A percentile compares a stretch with the other conserved stretches of the same genome.
Evolutionary conservation across 1,140 invertebrate genomes (phyloP).

Genomic region (Vanessa tameamea): DNA sequence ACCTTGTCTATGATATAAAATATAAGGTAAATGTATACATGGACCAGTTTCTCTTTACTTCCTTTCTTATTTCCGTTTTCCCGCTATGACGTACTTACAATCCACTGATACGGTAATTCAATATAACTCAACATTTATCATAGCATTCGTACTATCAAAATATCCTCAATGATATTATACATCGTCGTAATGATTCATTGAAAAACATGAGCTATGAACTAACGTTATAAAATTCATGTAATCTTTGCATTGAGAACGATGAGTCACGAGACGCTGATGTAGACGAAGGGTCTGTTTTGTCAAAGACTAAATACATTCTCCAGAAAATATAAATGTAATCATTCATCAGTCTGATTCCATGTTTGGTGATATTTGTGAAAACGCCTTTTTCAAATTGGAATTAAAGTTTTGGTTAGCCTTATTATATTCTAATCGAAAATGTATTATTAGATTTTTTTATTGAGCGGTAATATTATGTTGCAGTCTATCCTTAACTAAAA

Average conservation of each 20-base stretch:
- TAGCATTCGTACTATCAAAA: slow-evolving; percentile 28
- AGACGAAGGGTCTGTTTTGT: slow-evolving; percentile 32
- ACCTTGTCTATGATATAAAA: not conserved
- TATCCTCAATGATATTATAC: slow-evolving; percentile 21
- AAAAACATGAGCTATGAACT: slow-evolving; percentile 18
- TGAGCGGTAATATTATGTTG: too few relatives aligned
- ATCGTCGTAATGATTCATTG: slow-evolving; percentile 24
- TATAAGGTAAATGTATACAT: not conserved
- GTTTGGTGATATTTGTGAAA: too few relatives aligned
- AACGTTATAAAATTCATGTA: slow-evolving; percentile 67
- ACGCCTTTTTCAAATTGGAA: too few relatives aligned
- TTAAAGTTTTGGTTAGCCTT: too few relatives aligned
- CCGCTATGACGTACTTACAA: not conserved
- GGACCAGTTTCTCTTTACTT: not conserved
- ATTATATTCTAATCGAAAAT: too few relatives aligned
- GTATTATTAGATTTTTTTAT: too few relatives aligned
- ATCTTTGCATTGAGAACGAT: slow-evolving; percentile 47
- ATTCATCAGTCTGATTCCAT: too few relatives aligned
- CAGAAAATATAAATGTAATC: not conserved
- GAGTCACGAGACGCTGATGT: slow-evolving; percentile 48
- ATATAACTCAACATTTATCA: slow-evolving; percentile 17
- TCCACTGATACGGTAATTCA: slow-evolving; percentile 12
- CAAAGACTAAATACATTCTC: slow-evolving; percentile 23
- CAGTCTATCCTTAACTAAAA: too few relatives aligned
- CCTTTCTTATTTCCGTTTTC: slow-evolving; percentile 24